Conservation (phyloP, 64 coral and sea anemone species). For the Stichodactyla mertensii region DNA sequence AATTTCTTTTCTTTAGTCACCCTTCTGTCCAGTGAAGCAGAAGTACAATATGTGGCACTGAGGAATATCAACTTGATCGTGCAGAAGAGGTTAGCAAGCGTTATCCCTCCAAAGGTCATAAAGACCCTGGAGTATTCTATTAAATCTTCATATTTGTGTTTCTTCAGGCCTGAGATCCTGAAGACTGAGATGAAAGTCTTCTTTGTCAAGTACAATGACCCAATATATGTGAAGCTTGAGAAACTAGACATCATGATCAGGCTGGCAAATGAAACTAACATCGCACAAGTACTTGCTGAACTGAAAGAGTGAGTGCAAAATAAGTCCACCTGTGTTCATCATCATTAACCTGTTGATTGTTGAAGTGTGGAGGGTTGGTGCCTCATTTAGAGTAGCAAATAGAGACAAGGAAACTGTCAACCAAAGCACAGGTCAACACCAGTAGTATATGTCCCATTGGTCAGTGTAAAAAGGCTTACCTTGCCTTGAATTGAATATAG, state of each 20-base stretch:
- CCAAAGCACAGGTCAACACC: too few species aligned
- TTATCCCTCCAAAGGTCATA: neutral
- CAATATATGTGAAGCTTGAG: conserved; percentile 98
- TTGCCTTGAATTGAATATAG: too few species aligned
- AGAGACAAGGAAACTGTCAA: too few species aligned
- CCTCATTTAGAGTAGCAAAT: too few species aligned
- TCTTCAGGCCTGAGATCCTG: conserved; percentile 76
- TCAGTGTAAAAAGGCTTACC: too few species aligned
- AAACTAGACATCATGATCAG: conserved; percentile 99
- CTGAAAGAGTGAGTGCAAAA: conserved; percentile 83
- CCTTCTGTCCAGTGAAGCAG: conserved; percentile 88
- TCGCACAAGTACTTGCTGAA: conserved; percentile 93
- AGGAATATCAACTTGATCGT: conserved; percentile 99
- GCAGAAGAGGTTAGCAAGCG: conserved; percentile 74
- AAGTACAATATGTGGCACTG: conserved; percentile 97
- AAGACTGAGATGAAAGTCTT: conserved; percentile 99
- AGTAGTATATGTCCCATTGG: too few species aligned
- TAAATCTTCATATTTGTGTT: neutral
- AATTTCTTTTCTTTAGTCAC: conserved; percentile 50
- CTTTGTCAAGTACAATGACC: conserved; percentile 99
- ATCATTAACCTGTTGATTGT: too few species aligned
- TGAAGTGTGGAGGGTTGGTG: too few species aligned
- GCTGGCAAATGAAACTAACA: conserved; percentile 92
- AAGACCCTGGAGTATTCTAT: neutral
- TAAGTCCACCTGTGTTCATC: too few species aligned